Evolutionary conservation across 2,797 vertebrate genomes (phyloP).

Genomic region (Enteromius thamalakanensis): DNA sequence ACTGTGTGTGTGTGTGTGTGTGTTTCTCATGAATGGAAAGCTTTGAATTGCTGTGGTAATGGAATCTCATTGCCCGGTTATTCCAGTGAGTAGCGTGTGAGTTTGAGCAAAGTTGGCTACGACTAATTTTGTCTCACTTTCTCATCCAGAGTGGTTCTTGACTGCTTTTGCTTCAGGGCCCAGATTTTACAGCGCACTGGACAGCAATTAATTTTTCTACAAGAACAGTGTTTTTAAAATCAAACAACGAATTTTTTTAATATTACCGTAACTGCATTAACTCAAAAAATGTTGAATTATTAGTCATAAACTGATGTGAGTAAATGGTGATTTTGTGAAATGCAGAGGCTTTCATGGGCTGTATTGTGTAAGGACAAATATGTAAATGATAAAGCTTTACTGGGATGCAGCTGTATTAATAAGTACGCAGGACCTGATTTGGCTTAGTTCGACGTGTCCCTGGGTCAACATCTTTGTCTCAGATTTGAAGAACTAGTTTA

Average conservation of each 20-base stretch:
- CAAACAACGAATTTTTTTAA: not conserved
- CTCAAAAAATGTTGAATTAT: not conserved
- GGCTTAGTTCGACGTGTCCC: no score
- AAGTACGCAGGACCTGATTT: no score
- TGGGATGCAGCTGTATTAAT: not conserved
- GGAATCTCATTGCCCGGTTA: constrained; percentile 24
- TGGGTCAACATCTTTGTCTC: no score
- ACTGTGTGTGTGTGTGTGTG: not conserved
- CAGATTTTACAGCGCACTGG: not conserved
- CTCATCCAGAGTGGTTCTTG: not conserved
- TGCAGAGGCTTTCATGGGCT: not conserved
- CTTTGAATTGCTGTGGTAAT: constrained; percentile 23
- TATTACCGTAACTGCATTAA: not conserved
- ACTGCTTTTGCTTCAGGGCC: not conserved
- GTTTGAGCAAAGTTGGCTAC: constrained; percentile 1
- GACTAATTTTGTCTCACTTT: not conserved
- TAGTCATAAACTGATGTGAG: not conserved
- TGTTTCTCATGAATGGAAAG: constrained; percentile 26
- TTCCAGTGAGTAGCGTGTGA: constrained; percentile 19
- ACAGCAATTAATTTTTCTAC: not conserved
- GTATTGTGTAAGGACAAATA: not conserved
- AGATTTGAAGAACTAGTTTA: no score
- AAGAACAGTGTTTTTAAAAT: not conserved
- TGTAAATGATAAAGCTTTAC: not conserved
- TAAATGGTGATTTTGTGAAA: not conserved